Base-by-base conservation (phyloP, 2,113 vertebrate genomes). In the Pterocles orientalis region DNA sequence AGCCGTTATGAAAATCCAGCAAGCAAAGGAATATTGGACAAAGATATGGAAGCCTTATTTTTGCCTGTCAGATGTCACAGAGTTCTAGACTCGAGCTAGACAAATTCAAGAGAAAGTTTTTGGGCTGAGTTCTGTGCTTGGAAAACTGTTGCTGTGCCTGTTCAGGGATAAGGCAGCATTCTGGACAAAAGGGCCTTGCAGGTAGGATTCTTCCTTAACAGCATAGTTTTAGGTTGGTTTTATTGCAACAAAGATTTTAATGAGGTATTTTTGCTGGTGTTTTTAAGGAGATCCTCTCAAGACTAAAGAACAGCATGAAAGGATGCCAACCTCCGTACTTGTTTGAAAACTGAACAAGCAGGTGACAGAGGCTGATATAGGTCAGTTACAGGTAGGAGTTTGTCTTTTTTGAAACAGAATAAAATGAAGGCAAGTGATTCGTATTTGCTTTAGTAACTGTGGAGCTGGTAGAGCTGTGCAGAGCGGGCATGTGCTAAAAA, bases 291-390 rank as follows among this genome's bases (percentile, higher is more conserved):
- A 76, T 31, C 86, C 89, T 79, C 75, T 82, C 82, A 76, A 80
- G 94, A 88, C 75, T 92, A 90, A 93, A 96, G 91, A 92, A 65
- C 92, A 91, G 18, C 88, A 72, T 41, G 86, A 94, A 71, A 76
- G 66, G 91, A 88, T 90, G 70, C 28, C 61, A 41, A 31, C 71
- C 84, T 90, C 71, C 92, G 48, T 69, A 25, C 90, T 82, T 93
- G 82, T 95, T 96, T 91, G 94, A 82, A 75, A 81, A 53, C 85
- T 87, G 92, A 93, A 39, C 90, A 90, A 79, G 88, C 93, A 92
- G 94, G 91, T 90, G 91, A 60, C 83, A 76, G 94, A 95, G 94
- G 79, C 92, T 95, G 88, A 86, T 92, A 19, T 77, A 95, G 93
- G 96, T 54, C 82, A 89, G 95, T 84, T 73, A n/a, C 88, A 95